phyloP scores from a whole-genome alignment of 2,113 vertebrate genomes.

The Anhinga rufa region DNA sequence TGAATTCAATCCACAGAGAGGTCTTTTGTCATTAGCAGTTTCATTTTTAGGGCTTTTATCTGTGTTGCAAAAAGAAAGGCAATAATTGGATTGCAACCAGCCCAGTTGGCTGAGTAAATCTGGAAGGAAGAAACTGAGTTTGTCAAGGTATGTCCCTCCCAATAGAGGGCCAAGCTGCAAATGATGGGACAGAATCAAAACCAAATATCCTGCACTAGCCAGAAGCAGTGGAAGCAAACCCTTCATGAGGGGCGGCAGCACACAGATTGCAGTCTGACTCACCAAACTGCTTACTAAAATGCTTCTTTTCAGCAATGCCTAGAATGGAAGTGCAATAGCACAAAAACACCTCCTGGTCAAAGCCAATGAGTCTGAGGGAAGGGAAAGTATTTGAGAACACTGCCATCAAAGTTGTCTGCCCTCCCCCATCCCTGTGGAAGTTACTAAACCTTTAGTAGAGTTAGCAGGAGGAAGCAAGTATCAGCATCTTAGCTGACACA shows the following conservation, averaged over 20 bases:
- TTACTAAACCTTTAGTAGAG: neutral
- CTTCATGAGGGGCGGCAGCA: neutral
- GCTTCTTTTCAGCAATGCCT: neutral
- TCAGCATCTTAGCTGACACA: neutral
- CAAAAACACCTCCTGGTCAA: neutral
- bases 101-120: neutral
- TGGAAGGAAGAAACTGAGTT: neutral
- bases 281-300: neutral
- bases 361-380: neutral
- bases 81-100: neutral
- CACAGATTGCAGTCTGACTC: neutral
- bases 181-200: neutral
- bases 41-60: neutral
- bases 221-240: neutral
- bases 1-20: neutral
- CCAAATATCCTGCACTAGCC: neutral
- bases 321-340: neutral
- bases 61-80: neutral
- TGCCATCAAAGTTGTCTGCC: neutral
- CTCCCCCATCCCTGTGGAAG: neutral
- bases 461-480: neutral
- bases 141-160: neutral
- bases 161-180: neutral
- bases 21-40: neutral
- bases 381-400: neutral